These are phyloP conservation scores for Lanius ludovicianus DNA, from an alignment of 2,113 vertebrate species.

Conservation along the genomic window DNA sequence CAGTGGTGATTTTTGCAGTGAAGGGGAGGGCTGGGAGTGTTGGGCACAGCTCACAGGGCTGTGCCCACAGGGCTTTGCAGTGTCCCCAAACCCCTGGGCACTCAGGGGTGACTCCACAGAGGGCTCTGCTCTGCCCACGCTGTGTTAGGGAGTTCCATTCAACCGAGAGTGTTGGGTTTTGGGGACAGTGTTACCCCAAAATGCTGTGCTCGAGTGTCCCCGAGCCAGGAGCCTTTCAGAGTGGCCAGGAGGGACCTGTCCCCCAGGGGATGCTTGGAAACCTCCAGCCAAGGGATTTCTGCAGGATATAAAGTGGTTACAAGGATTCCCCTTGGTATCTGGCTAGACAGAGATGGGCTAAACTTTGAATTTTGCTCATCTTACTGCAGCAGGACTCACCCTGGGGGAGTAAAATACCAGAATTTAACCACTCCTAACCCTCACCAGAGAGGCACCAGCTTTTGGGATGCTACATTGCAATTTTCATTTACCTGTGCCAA, in stretches of 20 bases:
- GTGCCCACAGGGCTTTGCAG: background rate
- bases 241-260: background rate
- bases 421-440: background rate
- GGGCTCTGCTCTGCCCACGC: background rate
- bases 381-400: background rate
- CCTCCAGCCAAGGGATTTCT: background rate
- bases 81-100: background rate
- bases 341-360: background rate
- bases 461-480: background rate
- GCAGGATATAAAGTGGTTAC: background rate
- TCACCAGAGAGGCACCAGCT: background rate
- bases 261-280: background rate
- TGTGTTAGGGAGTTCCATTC: background rate
- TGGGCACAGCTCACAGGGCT: background rate
- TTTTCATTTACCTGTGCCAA: background rate
- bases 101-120: background rate
- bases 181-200: background rate
- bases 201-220: background rate
- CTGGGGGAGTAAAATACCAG: background rate
- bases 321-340: background rate
- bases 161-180: background rate
- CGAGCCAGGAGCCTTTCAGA: background rate
- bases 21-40: background rate
- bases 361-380: background rate
- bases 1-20: constrained; percentile 47